phyloP scores from a whole-genome alignment of 2,888 invertebrate species.

The Cistogaster globosa region DNA sequence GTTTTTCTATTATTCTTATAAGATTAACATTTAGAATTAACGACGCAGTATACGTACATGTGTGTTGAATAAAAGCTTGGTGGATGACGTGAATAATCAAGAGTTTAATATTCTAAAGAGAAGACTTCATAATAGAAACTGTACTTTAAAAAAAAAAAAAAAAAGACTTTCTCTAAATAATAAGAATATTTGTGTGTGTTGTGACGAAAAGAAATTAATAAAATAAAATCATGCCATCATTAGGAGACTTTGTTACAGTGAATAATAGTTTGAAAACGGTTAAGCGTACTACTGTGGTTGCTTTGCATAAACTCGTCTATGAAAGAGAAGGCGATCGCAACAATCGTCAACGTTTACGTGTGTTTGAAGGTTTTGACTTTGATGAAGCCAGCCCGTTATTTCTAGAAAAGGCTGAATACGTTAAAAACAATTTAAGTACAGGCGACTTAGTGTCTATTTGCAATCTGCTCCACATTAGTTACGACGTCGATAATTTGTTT shows the following conservation, averaged over 20 bases:
- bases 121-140: neutral
- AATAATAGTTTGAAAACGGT: conserved; percentile 24
- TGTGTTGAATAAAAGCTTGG: neutral
- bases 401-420: no score
- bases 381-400: no score
- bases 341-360: no score
- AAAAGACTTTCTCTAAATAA: neutral
- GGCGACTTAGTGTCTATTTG: conserved; percentile 55
- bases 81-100: neutral
- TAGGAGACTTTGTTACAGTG: conserved; percentile 31
- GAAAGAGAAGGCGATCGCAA: no score
- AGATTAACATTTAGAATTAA: neutral
- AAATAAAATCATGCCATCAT: conserved; percentile 26
- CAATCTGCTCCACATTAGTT: neutral
- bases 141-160: no score
- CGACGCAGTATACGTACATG: neutral
- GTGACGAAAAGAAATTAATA: neutral
- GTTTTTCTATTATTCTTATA: conserved; percentile 2
- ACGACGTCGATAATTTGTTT: conserved; percentile 38
- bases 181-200: no score
- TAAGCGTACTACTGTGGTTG: conserved; percentile 21
- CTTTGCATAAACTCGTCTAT: neutral
- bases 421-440: conserved; percentile 16
- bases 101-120: no score
- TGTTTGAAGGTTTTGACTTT: no score